Evolutionary conservation across 2,888 invertebrate species (phyloP), one percentile per base, ranked within the genome.

Genomic region (Acleris laterana): DNA sequence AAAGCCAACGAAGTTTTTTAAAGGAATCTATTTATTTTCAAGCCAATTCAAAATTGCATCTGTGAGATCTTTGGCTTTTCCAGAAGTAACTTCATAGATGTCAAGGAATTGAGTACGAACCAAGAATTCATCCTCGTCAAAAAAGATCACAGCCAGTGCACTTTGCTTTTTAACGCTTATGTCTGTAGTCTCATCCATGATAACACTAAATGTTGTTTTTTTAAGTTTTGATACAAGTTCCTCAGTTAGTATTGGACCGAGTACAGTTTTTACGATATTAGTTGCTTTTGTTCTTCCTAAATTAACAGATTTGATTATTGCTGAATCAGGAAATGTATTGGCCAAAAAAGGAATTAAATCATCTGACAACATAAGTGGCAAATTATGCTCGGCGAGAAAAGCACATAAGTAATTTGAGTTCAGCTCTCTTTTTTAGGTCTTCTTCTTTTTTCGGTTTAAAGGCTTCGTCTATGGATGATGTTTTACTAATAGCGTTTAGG

Each of bases 1-100:
- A 67, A 84, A 83, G 13, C 83, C 82, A 19, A 84, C 72, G 28
- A 83, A 69, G 51, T 83, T 81, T 62, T 72, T 62, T 50, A 75
- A 51, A 46, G 78, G 77, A 32, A 72, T 77, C 11, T 60, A 51
- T 19, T 42, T 20, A 4, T 62, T 48, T 61, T 69, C 17, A 55
- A 72, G 65, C 70, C 70, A 68, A 58, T 20, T 58, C 60, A 72
- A 49, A 62, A 74, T 46, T 42, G 20, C 20, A 28, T 65, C 38
- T 17, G 48, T 48, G 0, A 71, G 65, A 62, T 72, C 72, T 68
- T 71, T 52, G 16, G 69, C 72, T 50, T 70, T 74, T 52, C 69
- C 72, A 49, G 71, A 71, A 9, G 42, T 57, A 7, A 63, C 68
- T 68, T 73, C 73, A 60, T 67, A 70, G 9, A 71, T 65, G 46